Evolutionary conservation across 2,888 invertebrate species (phyloP).

Genomic region (Ceriagrion tenellum): DNA sequence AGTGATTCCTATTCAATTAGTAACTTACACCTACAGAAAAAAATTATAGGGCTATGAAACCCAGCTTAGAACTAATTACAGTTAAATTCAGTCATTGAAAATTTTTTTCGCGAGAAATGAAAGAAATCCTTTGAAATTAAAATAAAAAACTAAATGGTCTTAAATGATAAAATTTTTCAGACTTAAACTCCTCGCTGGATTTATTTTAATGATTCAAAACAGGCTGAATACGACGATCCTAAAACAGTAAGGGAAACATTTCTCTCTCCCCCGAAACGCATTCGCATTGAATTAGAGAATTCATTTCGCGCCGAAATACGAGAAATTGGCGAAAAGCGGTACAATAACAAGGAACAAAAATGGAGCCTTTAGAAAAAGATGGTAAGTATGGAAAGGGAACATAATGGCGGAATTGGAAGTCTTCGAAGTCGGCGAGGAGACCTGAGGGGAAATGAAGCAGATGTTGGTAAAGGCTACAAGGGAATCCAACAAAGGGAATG

Average conservation of each 20-base stretch:
- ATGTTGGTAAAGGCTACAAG: background rate
- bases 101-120: background rate
- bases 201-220: too few species aligned
- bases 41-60: background rate
- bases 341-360: background rate
- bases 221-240: too few species aligned
- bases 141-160: background rate
- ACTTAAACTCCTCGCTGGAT: too few species aligned
- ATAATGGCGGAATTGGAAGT: background rate
- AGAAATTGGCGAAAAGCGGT: background rate
- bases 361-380: background rate
- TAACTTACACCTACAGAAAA: background rate
- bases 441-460: background rate
- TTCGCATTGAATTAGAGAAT: background rate
- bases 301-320: background rate
- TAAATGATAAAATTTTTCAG: background rate
- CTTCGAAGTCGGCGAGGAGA: background rate
- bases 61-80: background rate
- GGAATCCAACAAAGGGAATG: background rate
- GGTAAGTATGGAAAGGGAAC: constrained; percentile 8
- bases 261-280: background rate
- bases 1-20: background rate
- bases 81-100: background rate
- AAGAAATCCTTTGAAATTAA: background rate
- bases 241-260: background rate